phyloP scores from a whole-genome alignment of 1,140 invertebrate genomes.

The Drosophila ananassae region DNA sequence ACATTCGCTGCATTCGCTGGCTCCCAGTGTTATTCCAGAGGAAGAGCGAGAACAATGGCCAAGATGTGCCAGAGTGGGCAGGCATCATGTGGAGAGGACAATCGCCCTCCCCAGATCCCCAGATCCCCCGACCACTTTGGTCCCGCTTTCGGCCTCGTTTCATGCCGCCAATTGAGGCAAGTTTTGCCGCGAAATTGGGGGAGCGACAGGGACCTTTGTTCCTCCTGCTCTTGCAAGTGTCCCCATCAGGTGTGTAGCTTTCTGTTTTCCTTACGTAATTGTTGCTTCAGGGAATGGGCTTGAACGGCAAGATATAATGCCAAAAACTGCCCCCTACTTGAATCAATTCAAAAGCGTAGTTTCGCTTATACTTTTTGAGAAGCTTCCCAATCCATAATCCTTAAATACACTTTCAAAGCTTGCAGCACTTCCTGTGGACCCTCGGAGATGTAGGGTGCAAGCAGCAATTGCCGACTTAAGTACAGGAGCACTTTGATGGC shows the following conservation, averaged over 20 bases:
- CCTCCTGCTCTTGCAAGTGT: constrained; percentile 30
- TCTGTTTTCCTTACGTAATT: constrained; percentile 9
- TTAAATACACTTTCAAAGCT: background rate
- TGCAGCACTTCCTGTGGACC: background rate
- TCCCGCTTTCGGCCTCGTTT: constrained; percentile 58
- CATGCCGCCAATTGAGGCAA: constrained; percentile 77
- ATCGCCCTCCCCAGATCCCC: constrained; percentile 6
- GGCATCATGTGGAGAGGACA: constrained; percentile 71
- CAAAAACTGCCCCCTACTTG: too few species aligned
- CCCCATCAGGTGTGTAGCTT: constrained; percentile 39
- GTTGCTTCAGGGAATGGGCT: constrained; percentile 1
- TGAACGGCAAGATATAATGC: background rate
- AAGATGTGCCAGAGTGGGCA: constrained; percentile 78
- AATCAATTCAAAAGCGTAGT: too few species aligned
- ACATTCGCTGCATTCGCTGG: constrained; percentile 62
- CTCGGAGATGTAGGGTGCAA: constrained; percentile 21
- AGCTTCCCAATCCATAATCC: too few species aligned
- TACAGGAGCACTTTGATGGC: constrained; percentile 16
- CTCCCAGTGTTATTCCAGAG: constrained; percentile 50
- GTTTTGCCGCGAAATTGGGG: constrained; percentile 42
- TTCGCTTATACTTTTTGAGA: too few species aligned
- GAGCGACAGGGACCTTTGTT: constrained; percentile 31
- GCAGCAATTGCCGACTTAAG: constrained; percentile 57
- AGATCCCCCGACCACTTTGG: constrained; percentile 20
- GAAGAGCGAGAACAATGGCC: constrained; percentile 24